Conservation (phyloP, 2,888 invertebrate genomes). For the Fragum sueziense region DNA sequence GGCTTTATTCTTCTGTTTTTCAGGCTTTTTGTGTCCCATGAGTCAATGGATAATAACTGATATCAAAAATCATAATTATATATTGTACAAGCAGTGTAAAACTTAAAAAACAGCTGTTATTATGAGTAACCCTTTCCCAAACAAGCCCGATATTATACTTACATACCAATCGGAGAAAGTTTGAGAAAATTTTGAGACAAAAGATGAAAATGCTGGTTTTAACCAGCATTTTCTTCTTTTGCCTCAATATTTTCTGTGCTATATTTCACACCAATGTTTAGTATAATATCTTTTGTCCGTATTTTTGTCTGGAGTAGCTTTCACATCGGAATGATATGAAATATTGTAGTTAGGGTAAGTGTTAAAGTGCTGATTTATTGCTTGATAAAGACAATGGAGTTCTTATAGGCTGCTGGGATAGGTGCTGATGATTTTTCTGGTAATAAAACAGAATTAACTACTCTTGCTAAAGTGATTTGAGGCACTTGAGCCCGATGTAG, state of each 20-base stretch:
- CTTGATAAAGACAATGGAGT: conserved; percentile 39
- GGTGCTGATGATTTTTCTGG: conserved; percentile 24
- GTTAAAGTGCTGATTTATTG: conserved; percentile 28
- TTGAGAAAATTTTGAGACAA: too few relatives aligned
- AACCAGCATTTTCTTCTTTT: too few relatives aligned
- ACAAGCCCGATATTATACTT: too few relatives aligned
- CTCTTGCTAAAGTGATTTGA: conserved; percentile 15
- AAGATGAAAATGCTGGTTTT: too few relatives aligned
- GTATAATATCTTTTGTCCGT: too few relatives aligned
- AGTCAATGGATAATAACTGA: conserved; percentile 14
- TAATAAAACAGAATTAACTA: conserved; percentile 26
- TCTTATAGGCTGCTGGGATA: conserved; percentile 24
- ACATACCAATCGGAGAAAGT: too few relatives aligned
- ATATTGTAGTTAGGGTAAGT: too few relatives aligned
- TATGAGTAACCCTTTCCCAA: too few relatives aligned
- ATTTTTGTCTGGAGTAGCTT: too few relatives aligned
- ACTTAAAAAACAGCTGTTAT: conserved; percentile 23
- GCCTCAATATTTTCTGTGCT: too few relatives aligned
- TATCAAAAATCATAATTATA: conserved; percentile 28
- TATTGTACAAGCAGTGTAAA: conserved; percentile 16
- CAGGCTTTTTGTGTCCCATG: conserved; percentile 3
- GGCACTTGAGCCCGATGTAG: conserved; percentile 4
- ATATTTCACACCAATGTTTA: too few relatives aligned
- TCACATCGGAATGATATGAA: too few relatives aligned
- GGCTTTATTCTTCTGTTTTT: conserved; percentile 8